A percentile compares a stretch with the other conserved stretches of the same genome.
Conservation (phyloP, 2,888 invertebrate species). For the Stenoptilia bipunctidactyla region DNA sequence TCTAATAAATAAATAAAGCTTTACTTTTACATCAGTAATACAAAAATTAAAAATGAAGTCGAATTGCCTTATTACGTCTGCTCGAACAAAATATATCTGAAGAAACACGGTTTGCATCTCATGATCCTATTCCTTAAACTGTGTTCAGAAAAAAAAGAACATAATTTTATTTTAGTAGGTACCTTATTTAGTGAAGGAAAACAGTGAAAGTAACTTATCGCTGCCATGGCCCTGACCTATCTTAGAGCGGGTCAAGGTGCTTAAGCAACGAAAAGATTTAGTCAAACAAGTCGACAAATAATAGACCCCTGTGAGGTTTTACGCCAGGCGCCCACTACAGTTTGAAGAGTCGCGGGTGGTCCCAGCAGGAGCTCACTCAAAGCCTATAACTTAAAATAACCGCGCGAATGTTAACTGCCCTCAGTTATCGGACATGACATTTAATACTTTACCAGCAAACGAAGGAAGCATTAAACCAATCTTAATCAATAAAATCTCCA, state of each 20-base stretch:
- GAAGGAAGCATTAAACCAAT: conserved; percentile 47
- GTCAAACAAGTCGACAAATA: conserved; percentile 15
- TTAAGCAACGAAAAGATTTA: not conserved
- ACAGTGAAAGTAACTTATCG: too few relatives aligned
- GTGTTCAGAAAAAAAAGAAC: too few relatives aligned
- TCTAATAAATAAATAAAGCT: too few relatives aligned
- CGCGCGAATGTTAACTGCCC: conserved; percentile 52
- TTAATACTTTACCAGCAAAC: conserved; percentile 33
- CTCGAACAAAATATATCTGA: too few relatives aligned
- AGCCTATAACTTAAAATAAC: conserved; percentile 59
- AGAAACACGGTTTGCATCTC: too few relatives aligned
- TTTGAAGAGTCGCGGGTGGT: conserved; percentile 48
- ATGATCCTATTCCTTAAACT: too few relatives aligned
- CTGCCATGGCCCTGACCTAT: too few relatives aligned
- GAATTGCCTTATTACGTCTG: too few relatives aligned
- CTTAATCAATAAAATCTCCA: conserved; percentile 13
- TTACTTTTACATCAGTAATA: too few relatives aligned
- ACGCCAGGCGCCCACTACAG: not conserved
- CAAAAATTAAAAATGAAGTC: too few relatives aligned
- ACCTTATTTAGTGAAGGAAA: too few relatives aligned
- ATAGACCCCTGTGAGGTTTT: conserved; percentile 11
- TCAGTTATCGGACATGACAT: conserved; percentile 46
- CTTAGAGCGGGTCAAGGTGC: not conserved
- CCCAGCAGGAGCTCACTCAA: conserved; percentile 57
- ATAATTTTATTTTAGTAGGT: too few relatives aligned